Percentiles rank a stretch among this genome's conserved stretches.
phyloP scores from a whole-genome alignment of 1,140 invertebrate species.

The Pseudomyrmex flavicornis region DNA sequence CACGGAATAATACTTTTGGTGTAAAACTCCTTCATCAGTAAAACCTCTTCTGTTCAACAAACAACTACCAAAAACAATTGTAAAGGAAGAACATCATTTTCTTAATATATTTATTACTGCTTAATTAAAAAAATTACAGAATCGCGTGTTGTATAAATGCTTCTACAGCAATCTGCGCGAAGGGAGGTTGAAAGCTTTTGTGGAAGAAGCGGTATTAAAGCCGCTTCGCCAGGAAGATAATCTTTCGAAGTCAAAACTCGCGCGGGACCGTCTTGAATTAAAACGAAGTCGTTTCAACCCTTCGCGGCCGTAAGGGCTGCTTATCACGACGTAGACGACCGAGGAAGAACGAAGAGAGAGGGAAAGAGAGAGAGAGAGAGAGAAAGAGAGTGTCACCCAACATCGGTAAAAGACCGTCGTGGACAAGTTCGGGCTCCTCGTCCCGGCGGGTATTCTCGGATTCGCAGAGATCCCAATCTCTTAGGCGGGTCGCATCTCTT shows the following conservation, averaged over 20 bases:
- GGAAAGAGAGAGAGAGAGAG: slow-evolving; percentile 4
- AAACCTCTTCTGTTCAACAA: no score
- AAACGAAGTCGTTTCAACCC: slow-evolving; percentile 49
- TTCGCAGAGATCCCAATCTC: slow-evolving; percentile 74
- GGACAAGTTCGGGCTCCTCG: slow-evolving; percentile 38
- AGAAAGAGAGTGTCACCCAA: slow-evolving; percentile 11
- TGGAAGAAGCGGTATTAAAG: background rate
- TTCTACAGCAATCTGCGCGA: background rate
- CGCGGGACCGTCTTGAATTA: slow-evolving; percentile 30
- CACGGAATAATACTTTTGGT: no score
- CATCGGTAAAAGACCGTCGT: slow-evolving; percentile 25
- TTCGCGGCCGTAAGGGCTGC: slow-evolving; percentile 12
- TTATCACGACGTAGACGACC: slow-evolving; percentile 20
- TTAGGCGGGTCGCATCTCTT: slow-evolving; percentile 76
- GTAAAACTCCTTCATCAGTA: no score
- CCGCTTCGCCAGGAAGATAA: slow-evolving; percentile 18
- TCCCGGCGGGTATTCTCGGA: slow-evolving; percentile 55
- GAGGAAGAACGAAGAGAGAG: background rate
- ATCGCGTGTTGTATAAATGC: background rate
- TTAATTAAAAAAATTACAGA: background rate
- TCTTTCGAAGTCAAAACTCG: slow-evolving; percentile 37
- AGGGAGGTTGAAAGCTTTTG: background rate
- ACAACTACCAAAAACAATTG: no score
- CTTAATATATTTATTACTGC: slow-evolving; percentile 1
- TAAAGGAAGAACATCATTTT: background rate